Evolutionary conservation across 2,797 vertebrate genomes (phyloP).

Genomic region (Paramormyrops hopkinsi): DNA sequence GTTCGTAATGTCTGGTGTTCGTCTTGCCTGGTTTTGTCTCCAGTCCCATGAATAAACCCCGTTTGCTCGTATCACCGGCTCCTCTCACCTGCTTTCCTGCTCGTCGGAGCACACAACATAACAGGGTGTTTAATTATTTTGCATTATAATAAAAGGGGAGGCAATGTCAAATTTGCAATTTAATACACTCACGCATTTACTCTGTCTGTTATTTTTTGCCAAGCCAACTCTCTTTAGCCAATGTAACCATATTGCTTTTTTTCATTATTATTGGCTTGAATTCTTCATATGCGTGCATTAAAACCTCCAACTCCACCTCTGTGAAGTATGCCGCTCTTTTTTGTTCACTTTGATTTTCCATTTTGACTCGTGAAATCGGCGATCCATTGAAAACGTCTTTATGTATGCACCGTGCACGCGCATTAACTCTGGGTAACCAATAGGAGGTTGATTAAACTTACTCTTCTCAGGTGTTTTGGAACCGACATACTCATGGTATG

Average conservation of each 20-base stretch:
- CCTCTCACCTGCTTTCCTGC: too few species aligned
- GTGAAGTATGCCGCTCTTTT: constrained; percentile 9
- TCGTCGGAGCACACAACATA: too few species aligned
- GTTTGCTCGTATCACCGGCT: too few species aligned
- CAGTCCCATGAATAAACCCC: too few species aligned
- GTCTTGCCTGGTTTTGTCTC: too few species aligned
- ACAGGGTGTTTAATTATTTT: too few species aligned
- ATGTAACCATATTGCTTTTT: neutral
- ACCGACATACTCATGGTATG: constrained; percentile 20
- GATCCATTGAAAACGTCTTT: constrained; percentile 22
- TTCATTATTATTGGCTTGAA: constrained; percentile 5
- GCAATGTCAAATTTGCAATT: too few species aligned
- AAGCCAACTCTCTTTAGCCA: too few species aligned
- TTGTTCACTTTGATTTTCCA: constrained; percentile 7
- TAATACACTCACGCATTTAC: too few species aligned
- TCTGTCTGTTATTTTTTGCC: too few species aligned
- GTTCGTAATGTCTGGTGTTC: too few species aligned
- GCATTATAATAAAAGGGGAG: too few species aligned
- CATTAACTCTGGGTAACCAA: constrained; percentile 18
- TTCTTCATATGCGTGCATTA: neutral
- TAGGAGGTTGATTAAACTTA: constrained; percentile 14
- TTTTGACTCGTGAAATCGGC: constrained; percentile 22
- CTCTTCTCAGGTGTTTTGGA: constrained; percentile 22
- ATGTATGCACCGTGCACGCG: neutral
- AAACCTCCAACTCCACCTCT: neutral